Conservation (phyloP, 2,888 invertebrate genomes). For the Hirtodrosophila cameraria region DNA sequence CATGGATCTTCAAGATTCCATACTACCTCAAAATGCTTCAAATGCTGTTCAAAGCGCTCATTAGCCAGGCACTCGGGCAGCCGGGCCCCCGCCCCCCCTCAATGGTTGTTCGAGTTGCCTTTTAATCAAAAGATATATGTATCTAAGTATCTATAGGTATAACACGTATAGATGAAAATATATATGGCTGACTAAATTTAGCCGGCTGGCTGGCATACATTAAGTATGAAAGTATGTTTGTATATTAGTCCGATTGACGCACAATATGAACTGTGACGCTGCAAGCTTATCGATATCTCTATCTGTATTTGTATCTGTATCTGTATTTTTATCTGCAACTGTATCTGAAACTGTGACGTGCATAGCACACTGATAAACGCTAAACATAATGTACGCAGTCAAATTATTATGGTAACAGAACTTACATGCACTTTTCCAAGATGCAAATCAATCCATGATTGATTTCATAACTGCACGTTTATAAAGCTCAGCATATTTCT, state of each 20-base stretch:
- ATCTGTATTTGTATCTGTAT: constrained; percentile 21
- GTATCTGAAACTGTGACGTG: constrained; percentile 44
- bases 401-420: too few relatives aligned
- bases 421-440: too few relatives aligned
- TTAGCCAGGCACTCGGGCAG: constrained; percentile 47
- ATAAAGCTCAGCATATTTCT: too few relatives aligned
- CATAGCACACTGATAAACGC: constrained; percentile 40
- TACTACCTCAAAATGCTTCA: constrained; percentile 49
- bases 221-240: constrained; percentile 28
- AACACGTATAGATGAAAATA: constrained; percentile 20
- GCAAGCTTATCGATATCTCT: constrained; percentile 58
- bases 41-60: constrained; percentile 48
- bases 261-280: constrained; percentile 69
- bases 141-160: constrained; percentile 19
- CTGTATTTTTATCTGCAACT: constrained; percentile 14
- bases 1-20: constrained; percentile 73
- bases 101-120: constrained; percentile 3
- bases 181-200: constrained; percentile 60
- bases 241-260: constrained; percentile 67
- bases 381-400: constrained; percentile 18
- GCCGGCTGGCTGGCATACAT: constrained; percentile 32
- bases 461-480: too few relatives aligned
- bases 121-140: constrained; percentile 58
- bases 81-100: constrained; percentile 23
- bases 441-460: too few relatives aligned